Base-by-base conservation (phyloP, 2,797 vertebrate genomes). In the Poeciliopsis presidionis region DNA sequence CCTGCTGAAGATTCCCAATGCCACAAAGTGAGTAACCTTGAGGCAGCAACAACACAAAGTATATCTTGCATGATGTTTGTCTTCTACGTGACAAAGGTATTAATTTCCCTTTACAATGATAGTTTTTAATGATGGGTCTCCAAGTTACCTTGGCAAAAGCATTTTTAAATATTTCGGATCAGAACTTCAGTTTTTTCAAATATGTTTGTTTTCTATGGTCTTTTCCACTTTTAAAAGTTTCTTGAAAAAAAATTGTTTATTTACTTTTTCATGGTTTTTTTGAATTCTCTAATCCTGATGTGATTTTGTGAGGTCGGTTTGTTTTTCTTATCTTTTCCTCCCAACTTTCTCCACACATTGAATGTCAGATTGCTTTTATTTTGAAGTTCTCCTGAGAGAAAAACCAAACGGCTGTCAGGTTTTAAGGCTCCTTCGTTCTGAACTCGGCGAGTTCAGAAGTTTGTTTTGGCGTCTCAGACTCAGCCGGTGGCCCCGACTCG, bases 381-480 rank as follows among this genome's bases (percentile, higher is more conserved):
- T 77, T 76, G 77, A 80, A 82, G 61, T 69, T 25, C 72, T 67
- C 25, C 72, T 74, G 65, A 75, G 74, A 75, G 75, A 36, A n/a
- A 77, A 69, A 76, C 51, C 45, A 22, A 74, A 8, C 41, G 39
- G 47, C 74, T 47, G 39, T 70, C 76, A 70, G 33, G n/a, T 43
- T 51, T 80, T 28, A 3, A 61, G 70, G 13, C 28, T 75, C 33
- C 0, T 1, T 16, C 36, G 0, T 28, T 75, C 46, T 47, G 30
- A 33, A 33, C 11, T 74, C 46, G 49, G 78, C 20, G 41, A 22
- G 76, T 12, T 51, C 49, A 71, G 22, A 0, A 18, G 45, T 75
- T 72, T 70, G 49, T 75, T 82, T 75, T 39, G 22, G 12, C 63
- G 63, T 30, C 63, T 28, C 73, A 59, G 53, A 41, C 76, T 77